Percentiles rank a stretch among this genome's conserved stretches.
These are phyloP conservation scores for Platycheirus albimanus DNA, from an alignment of 2,888 invertebrate genomes.

Conservation along the genomic window DNA sequence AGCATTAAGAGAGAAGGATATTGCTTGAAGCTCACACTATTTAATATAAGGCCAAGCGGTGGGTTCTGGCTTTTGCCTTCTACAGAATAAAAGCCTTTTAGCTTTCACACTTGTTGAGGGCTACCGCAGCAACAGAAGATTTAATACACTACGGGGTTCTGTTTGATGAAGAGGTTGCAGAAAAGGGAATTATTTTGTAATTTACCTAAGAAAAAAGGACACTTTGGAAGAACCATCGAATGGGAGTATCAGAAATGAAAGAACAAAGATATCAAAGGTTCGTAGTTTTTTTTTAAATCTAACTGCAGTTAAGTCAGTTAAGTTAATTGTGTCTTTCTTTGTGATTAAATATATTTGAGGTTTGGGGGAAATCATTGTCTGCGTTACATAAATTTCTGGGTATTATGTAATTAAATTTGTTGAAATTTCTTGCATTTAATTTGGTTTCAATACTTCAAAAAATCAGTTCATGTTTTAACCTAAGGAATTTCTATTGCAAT, in stretches of 20 bases:
- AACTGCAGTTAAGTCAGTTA: not conserved
- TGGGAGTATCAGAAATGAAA: not conserved
- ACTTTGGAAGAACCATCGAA: conserved; percentile 9
- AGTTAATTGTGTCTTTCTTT: no score
- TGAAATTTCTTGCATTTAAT: no score
- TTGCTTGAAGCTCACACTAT: conserved; percentile 9
- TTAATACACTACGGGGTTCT: conserved; percentile 58
- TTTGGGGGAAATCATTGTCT: no score
- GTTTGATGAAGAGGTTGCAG: conserved; percentile 49
- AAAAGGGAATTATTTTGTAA: conserved; percentile 57
- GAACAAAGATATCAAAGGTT: no score
- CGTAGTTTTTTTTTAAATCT: no score
- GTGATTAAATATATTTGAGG: no score
- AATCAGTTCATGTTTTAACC: no score
- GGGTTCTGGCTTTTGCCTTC: conserved; percentile 4
- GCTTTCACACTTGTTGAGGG: conserved; percentile 51
- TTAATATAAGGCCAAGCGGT: conserved; percentile 17
- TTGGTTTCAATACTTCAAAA: no score
- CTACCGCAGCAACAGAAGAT: conserved; percentile 32
- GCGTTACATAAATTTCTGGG: no score
- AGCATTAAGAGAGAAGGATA: conserved; percentile 24
- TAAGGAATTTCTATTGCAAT: no score
- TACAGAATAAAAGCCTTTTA: conserved; percentile 23
- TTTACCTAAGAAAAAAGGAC: conserved; percentile 59
- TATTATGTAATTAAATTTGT: no score